Percentiles rank a stretch among this genome's conserved stretches.
Conservation (phyloP, 2,888 invertebrate genomes). For the Ormia ochracea region DNA sequence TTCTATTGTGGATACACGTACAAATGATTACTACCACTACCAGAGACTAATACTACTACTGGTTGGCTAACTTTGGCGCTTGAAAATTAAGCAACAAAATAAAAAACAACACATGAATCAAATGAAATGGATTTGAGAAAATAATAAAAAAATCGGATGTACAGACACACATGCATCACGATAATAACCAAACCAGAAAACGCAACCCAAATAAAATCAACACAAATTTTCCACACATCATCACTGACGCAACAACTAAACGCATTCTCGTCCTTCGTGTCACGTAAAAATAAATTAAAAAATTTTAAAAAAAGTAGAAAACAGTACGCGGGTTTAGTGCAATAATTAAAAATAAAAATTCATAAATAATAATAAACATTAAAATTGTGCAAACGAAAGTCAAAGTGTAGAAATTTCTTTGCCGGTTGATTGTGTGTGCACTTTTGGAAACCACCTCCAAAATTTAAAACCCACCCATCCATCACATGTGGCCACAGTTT, state of each 20-base stretch:
- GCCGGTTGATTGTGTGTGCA: neutral
- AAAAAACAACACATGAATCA: constrained; percentile 22
- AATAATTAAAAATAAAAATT: constrained; percentile 5
- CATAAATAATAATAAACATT: neutral
- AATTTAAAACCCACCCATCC: constrained; percentile 40
- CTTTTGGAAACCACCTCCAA: constrained; percentile 27
- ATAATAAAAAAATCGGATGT: neutral
- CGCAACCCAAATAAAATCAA: constrained; percentile 66
- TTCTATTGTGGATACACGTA: constrained; percentile 24
- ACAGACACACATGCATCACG: neutral
- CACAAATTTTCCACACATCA: constrained; percentile 66
- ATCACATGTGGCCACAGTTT: constrained; percentile 60
- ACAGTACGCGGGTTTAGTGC: constrained; percentile 25
- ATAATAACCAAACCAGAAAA: constrained; percentile 54
- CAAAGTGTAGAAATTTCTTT: constrained; percentile 25
- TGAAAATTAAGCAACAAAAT: constrained; percentile 51
- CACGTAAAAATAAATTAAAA: constrained; percentile 14
- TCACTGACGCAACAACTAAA: constrained; percentile 64
- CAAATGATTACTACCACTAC: constrained; percentile 38
- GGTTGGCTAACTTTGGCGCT: constrained; percentile 63
- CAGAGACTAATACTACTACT: constrained; percentile 54
- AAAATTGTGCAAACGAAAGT: constrained; percentile 5
- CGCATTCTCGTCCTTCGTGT: constrained; percentile 50
- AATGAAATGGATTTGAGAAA: constrained; percentile 36
- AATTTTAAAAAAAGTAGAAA: constrained; percentile 15